These are phyloP conservation scores for Thera obeliscata DNA, from an alignment of 2,888 invertebrate genomes.

Conservation along the genomic window DNA sequence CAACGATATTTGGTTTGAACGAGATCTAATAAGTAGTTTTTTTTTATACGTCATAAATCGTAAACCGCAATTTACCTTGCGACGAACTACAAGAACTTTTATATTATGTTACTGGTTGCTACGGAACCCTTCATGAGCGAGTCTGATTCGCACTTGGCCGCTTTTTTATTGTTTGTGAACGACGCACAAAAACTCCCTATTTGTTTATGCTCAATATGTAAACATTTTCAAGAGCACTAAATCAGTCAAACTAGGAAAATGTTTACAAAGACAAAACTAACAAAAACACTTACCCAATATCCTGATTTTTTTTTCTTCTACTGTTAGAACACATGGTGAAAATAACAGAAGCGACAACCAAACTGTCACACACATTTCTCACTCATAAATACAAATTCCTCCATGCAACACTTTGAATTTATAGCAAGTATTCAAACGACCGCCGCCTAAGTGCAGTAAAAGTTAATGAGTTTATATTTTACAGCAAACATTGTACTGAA, in stretches of 20 bases:
- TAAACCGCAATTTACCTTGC: no score
- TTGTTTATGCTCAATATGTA: background rate
- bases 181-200: background rate
- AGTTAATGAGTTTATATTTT: constrained; percentile 53
- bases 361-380: constrained; percentile 51
- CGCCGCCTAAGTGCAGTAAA: constrained; percentile 44
- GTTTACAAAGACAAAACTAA: background rate
- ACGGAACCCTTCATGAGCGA: no score
- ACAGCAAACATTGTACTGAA: constrained; percentile 48
- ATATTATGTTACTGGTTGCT: no score
- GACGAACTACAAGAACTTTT: no score
- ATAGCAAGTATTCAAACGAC: constrained; percentile 36
- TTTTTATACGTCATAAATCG: no score
- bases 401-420: constrained; percentile 14
- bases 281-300: constrained; percentile 20
- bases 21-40: no score
- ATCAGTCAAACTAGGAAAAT: background rate
- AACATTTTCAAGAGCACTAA: background rate
- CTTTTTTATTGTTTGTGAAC: background rate
- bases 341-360: constrained; percentile 52
- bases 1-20: no score
- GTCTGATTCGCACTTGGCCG: no score
- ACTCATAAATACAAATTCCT: constrained; percentile 15
- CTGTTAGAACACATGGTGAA: constrained; percentile 50
- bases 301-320: constrained; percentile 32